A percentile compares a stretch with the other conserved stretches of the same genome.
Conservation (phyloP, 2,113 vertebrate genomes). For the Glaucomys volans region DNA sequence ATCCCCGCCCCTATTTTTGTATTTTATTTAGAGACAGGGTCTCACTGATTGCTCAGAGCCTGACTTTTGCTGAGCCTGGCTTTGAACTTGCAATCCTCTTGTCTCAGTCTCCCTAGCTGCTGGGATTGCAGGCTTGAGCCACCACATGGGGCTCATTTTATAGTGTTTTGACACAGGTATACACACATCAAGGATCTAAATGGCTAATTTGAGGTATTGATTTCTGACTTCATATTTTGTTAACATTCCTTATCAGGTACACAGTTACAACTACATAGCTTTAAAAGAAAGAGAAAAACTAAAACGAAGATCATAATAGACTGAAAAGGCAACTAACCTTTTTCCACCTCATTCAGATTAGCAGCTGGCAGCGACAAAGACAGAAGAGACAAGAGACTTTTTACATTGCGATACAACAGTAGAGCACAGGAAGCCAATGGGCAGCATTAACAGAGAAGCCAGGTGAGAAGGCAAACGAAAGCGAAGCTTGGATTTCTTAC, state of each 20-base stretch:
- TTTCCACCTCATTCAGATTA: conserved; percentile 99
- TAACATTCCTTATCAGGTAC: conserved; percentile 63
- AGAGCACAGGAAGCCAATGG: conserved; percentile 88
- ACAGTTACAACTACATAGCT: conserved; percentile 80
- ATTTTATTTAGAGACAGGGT: too few relatives aligned
- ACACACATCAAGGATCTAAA: background rate
- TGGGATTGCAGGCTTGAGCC: too few relatives aligned
- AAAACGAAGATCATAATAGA: conserved; percentile 86
- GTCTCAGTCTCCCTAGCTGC: too few relatives aligned
- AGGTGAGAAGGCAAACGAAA: conserved; percentile 78
- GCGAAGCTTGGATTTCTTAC: conserved; percentile 79
- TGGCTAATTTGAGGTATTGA: conserved; percentile 51
- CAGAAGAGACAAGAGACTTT: conserved; percentile 94
- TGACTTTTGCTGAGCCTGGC: too few relatives aligned
- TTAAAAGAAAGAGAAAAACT: conserved; percentile 82
- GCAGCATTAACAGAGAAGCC: conserved; percentile 85
- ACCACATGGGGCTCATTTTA: too few relatives aligned
- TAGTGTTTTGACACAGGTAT: background rate
- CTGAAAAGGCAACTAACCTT: conserved; percentile 97
- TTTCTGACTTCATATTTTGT: conserved; percentile 71
- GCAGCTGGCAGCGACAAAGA: conserved; percentile 95
- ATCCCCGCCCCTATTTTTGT: too few relatives aligned
- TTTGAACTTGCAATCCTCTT: too few relatives aligned
- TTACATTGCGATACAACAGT: conserved; percentile 89
- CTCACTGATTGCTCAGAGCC: too few relatives aligned